These are phyloP conservation scores for Chesias legatella DNA, from an alignment of 2,888 invertebrate genomes.

Conservation along the genomic window DNA sequence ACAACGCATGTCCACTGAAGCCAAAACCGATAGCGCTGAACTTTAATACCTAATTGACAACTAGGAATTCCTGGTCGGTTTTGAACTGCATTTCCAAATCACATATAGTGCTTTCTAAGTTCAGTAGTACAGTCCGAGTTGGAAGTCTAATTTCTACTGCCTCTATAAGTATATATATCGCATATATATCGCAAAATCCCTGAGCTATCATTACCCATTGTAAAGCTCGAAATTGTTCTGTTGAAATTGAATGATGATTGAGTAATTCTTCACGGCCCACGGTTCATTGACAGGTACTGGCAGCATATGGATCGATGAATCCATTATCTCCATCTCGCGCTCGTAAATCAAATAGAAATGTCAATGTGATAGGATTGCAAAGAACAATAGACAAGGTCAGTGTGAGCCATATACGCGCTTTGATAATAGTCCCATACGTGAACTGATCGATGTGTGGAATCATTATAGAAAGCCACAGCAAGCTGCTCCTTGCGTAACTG, in stretches of 20 bases:
- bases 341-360: slow-evolving; percentile 47
- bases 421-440: slow-evolving; percentile 13
- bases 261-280: slow-evolving; percentile 56
- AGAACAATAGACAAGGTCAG: slow-evolving; percentile 28
- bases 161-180: not conserved
- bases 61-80: slow-evolving; percentile 19
- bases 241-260: slow-evolving; percentile 54
- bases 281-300: slow-evolving; percentile 63
- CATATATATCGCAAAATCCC: not conserved
- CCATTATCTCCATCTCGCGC: slow-evolving; percentile 49
- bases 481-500: slow-evolving; percentile 13
- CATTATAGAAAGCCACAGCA: slow-evolving; percentile 7
- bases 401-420: slow-evolving; percentile 9
- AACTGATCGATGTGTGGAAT: slow-evolving; percentile 16
- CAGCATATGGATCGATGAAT: slow-evolving; percentile 48
- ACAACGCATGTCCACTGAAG: too few relatives aligned
- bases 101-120: slow-evolving; percentile 45
- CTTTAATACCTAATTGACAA: not conserved
- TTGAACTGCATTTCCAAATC: slow-evolving; percentile 41
- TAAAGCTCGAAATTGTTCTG: slow-evolving; percentile 41
- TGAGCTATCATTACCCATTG: slow-evolving; percentile 12
- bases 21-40: not conserved
- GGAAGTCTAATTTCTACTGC: slow-evolving; percentile 45
- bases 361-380: slow-evolving; percentile 30
- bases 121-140: slow-evolving; percentile 34